Conservation (phyloP, 2,113 vertebrate genomes). For the Nesogale talazaci region DNA sequence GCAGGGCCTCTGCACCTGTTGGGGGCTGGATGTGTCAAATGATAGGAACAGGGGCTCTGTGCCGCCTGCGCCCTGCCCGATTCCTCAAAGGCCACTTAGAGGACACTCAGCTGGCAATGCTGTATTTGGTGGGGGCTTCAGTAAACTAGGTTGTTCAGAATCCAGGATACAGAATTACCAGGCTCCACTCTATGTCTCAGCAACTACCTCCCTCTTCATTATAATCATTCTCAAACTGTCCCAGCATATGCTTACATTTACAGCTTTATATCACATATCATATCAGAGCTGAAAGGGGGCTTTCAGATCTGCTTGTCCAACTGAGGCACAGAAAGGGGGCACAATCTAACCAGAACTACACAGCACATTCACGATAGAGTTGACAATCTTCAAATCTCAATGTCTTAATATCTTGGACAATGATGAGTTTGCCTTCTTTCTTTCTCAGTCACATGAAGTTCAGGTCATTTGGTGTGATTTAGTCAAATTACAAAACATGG, state of each 20-base stretch:
- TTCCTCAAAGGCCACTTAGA: conserved; percentile 78
- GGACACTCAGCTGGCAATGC: conserved; percentile 62
- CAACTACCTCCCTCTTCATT: conserved; percentile 10
- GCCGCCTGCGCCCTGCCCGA: conserved; percentile 49
- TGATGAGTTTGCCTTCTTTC: neutral
- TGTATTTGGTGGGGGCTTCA: neutral
- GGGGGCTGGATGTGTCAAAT: conserved; percentile 32
- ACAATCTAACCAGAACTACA: neutral
- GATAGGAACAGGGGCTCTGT: neutral
- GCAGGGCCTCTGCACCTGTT: neutral
- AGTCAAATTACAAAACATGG: conserved; percentile 47
- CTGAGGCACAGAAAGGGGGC: conserved; percentile 18
- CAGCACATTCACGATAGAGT: conserved; percentile 7
- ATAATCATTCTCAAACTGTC: conserved; percentile 38
- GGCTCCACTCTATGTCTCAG: conserved; percentile 18
- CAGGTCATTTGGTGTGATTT: conserved; percentile 22
- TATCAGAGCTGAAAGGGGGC: neutral
- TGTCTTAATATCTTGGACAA: neutral
- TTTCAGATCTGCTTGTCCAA: conserved; percentile 29
- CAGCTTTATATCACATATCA: conserved; percentile 3
- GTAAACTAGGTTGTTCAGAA: conserved; percentile 43
- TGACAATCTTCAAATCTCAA: conserved; percentile 27
- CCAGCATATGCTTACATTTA: conserved; percentile 48
- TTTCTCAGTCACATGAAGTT: neutral
- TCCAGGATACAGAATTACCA: conserved; percentile 35